Base-by-base conservation (phyloP, 1,140 invertebrate species). In the Drosophila takahashii region DNA sequence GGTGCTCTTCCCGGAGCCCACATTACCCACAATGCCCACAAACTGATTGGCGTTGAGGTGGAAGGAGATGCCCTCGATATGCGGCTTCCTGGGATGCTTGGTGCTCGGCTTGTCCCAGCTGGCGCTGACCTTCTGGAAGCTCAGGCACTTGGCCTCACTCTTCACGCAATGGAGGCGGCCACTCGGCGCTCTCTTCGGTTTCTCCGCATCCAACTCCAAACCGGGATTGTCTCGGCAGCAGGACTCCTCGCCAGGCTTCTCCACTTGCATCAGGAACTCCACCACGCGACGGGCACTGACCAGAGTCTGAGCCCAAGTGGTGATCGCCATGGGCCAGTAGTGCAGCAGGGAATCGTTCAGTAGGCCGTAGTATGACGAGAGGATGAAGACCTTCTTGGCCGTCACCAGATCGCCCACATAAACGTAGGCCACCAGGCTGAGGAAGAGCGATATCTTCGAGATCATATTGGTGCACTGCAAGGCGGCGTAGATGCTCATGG, bases 1-100 rank as follows among this genome's bases (percentile, higher is more conserved):
- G 0, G 91, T 96, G 18, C 94, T 95, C 93, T 98, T 98, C 10
- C 97, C 96, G 7, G 95, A 93, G 22, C 97, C 97, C 16, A 98
- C 95, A 53, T 95, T 93, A 15, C 97, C 97, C 48, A 97, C 94
- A 0, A 97, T 92, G 1, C 94, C 95, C 5, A 95, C 84, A 9
- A 96, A 90, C 76, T 94, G 93, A 1, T n/a, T 93, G 92, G 22
- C 92, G 54, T 91, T 92, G 0, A 94, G 92, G 10, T 62, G 44
- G 56, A 90, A 86, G 2, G 85, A 89, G 2, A 95, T 81, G 2
- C 81, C 93, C 0, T 95, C 67, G 13, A 95, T 92, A 11, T 92
- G 92, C 0, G 94, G n/a, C 32, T 72, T 65, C 1, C 69, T 56
- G 6, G 62, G 70, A 7, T 80, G 58, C 26, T 57, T 60, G 0